Base-by-base conservation (phyloP, 1,140 invertebrate genomes). In the Micrasema minimum region DNA sequence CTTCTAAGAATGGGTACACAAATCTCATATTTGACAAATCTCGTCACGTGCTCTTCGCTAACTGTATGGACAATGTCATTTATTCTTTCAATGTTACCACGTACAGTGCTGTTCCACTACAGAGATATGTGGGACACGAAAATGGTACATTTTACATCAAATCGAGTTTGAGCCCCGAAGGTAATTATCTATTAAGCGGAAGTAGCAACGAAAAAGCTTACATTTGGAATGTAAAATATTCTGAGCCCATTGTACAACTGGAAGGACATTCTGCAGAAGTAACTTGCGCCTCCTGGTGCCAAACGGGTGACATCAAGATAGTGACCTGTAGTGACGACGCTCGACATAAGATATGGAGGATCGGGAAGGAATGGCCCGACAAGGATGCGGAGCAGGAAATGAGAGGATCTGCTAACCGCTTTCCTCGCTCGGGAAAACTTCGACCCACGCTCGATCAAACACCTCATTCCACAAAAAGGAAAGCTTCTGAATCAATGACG, bases 81-180 rank as follows among this genome's bases (percentile, higher is more conserved):
- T 96, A 96, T 79, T 89, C 91, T 76, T 96, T 92, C 78, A 93
- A 96, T 78, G 82, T 94, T 50, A 86, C 88, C 0, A 89, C 90
- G 0, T 93, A 90, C 77, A 87, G 87, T 76, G 78, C 85, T 5
- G 80, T 89, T 43, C 93, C 93, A 0, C 77, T 88, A 61, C 86
- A 84, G 64, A 80, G 81, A 51, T 90, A 89, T 76, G 83, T 82
- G 65, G 93, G 93, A 0, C 90, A 94, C 78, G 84, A 90, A 69
- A 93, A 91, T 79, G 85, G 85, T 31, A 90, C 92, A 0, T 96
- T 93, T 82, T 96, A 93, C 82, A 90, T 96, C 7, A 95, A 95
- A 77, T 88, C 90, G 0, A 88, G 89, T 72, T 81, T 96, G 16
- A 94, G 92, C 80, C 88, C 89, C 0, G 92, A 95, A 82, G 90